Conservation (phyloP, 2,797 vertebrate species). For the Poecilia picta region DNA sequence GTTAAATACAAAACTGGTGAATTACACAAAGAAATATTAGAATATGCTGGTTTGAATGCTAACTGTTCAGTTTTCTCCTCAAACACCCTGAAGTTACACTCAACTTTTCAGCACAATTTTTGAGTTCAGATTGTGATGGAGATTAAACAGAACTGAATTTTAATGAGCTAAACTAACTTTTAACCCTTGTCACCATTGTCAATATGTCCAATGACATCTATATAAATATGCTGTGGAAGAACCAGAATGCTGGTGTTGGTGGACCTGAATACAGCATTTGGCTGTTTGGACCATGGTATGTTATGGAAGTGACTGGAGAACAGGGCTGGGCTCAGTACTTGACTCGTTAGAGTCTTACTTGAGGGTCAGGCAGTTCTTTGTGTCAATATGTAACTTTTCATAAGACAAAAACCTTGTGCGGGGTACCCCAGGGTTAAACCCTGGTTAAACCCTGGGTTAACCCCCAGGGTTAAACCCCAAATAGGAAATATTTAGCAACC, state of each 20-base stretch:
- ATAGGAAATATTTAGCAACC: no score
- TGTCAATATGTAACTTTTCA: not conserved
- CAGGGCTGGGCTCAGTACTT: not conserved
- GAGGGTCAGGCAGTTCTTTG: not conserved
- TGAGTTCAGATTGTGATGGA: not conserved
- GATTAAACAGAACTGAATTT: not conserved
- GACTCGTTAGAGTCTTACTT: not conserved
- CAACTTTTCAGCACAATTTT: not conserved
- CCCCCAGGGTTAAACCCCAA: no score
- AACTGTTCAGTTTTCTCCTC: not conserved
- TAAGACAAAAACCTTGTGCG: not conserved
- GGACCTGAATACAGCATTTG: not conserved
- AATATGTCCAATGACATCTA: not conserved
- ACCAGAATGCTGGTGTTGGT: not conserved
- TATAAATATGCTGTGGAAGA: not conserved
- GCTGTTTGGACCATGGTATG: not conserved
- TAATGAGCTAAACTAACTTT: not conserved
- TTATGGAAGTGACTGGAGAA: not conserved
- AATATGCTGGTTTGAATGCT: not conserved
- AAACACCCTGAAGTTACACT: not conserved
- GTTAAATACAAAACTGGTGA: conserved; percentile 4
- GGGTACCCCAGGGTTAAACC: not conserved
- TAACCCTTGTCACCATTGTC: not conserved
- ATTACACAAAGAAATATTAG: conserved; percentile 9
- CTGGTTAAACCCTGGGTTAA: no score